A percentile compares a stretch with the other conserved stretches of the same genome.
phyloP scores from a whole-genome alignment of 2,113 vertebrate species.

The Candoia aspera region DNA sequence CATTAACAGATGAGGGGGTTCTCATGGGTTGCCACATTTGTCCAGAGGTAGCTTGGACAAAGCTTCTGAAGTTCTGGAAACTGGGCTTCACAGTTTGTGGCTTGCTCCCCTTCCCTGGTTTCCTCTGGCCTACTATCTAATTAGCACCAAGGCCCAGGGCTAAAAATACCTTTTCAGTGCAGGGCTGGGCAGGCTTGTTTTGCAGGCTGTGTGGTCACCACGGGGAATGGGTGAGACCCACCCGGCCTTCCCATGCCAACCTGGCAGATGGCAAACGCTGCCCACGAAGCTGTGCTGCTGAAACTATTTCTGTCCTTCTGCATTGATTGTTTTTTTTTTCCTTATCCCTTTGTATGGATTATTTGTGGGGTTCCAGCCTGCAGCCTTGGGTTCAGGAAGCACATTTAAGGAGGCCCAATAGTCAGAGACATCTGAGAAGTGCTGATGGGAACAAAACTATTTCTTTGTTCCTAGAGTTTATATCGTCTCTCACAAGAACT shows the following conservation, averaged over 20 bases:
- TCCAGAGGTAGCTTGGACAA: neutral
- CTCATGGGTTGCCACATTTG: neutral
- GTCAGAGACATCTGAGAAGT: neutral
- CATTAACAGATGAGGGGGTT: neutral
- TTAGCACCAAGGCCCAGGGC: constrained; percentile 34
- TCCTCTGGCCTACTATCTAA: constrained; percentile 39
- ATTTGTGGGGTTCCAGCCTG: neutral
- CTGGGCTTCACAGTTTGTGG: constrained; percentile 17
- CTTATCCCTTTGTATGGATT: neutral
- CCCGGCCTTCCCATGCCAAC: constrained; percentile 21
- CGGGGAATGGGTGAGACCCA: constrained; percentile 17
- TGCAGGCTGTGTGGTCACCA: constrained; percentile 43
- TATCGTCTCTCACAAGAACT: neutral
- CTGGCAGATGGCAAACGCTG: constrained; percentile 30
- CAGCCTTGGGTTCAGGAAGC: neutral
- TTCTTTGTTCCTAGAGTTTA: neutral
- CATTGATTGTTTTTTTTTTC: neutral
- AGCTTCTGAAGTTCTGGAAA: constrained; percentile 2
- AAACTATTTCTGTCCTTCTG: constrained; percentile 16
- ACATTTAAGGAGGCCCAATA: neutral
- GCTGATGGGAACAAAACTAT: neutral
- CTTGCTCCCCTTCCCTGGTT: constrained; percentile 29
- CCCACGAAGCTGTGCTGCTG: neutral
- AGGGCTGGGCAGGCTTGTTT: constrained; percentile 40
- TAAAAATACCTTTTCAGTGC: constrained; percentile 36